Evolutionary conservation across 2,113 vertebrate species (phyloP).

Genomic region (Apus apus): DNA sequence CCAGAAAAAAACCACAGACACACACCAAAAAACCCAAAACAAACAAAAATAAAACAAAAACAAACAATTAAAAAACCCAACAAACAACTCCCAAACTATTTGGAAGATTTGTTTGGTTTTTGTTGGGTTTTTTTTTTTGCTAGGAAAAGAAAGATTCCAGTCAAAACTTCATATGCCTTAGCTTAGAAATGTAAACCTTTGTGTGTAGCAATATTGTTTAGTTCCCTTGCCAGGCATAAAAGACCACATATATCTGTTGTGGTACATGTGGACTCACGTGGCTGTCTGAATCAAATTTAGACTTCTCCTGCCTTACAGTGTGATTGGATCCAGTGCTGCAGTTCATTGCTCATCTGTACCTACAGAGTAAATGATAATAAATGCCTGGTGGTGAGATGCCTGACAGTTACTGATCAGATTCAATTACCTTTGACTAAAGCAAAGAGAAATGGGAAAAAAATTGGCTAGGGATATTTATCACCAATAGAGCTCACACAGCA

Average conservation of each 20-base stretch:
- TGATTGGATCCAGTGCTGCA: neutral
- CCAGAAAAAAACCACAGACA: neutral
- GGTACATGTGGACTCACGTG: neutral
- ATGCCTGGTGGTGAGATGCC: neutral
- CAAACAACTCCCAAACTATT: neutral
- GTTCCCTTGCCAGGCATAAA: neutral
- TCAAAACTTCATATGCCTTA: neutral
- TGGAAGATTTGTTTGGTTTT: neutral
- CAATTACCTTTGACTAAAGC: neutral
- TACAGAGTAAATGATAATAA: slow-evolving; percentile 29
- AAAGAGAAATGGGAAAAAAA: neutral
- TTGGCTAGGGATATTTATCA: neutral
- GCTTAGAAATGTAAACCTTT: neutral
- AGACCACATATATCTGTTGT: neutral
- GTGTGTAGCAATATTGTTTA: neutral
- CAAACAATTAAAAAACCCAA: too few species aligned
- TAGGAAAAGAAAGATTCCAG: neutral
- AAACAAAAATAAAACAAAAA: too few species aligned
- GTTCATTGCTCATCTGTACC: neutral
- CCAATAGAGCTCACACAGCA: fast-evolving
- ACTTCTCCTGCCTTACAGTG: neutral
- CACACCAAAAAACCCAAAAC: too few species aligned
- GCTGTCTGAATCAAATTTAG: neutral
- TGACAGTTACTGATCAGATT: neutral
- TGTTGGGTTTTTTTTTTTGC: neutral